Base-by-base conservation (phyloP, 1,140 invertebrate species). In the Drosophila auraria region DNA sequence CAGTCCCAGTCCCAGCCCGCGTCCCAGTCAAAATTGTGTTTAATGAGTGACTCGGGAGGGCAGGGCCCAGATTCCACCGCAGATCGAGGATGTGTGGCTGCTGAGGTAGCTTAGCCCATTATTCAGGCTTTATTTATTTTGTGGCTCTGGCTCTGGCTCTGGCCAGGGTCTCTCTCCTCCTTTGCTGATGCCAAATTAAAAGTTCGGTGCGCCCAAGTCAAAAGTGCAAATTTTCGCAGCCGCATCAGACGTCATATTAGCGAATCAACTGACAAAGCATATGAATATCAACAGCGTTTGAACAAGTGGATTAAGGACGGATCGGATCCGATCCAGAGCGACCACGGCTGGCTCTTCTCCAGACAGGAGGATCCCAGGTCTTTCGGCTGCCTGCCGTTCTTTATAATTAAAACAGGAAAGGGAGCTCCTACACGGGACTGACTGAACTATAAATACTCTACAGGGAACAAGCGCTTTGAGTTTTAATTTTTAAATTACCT, bases 251-350 rank as follows among this genome's bases (percentile, higher is more conserved):
- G 86, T 90, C 86, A 90, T 90, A 90, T 90, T 90, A 90, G 82
- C 87, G 87, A 90, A 91, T 91, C 86, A 90, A 91, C 86, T 90
- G 86, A 90, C 86, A 90, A 90, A 91, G 87, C 87, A 90, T 86
- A 90, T 90, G 86, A 90, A 91, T 90, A 90, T 90, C 86, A 90
- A 82, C 87, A 91, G 86, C 87, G 76, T 90, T 91, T 91, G 87
- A 90, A 89, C 86, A 89, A 89, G 86, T 89, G 86, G 86, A 89
- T 90, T 89, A 89, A 89, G 72, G 17, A 56, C 17, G 56, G 54
- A 68, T 65, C 65, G 61, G 57, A 51, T 49, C 56, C 27, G 47
- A 49, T 68, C 40, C n/a, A 61, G 65, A 49, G 51, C 61, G 23
- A 51, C 63, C 15, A n/a, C 20, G 54, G 40, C 23, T 40, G 54